Base-by-base conservation (phyloP, 2,888 invertebrate species). In the Chromoteleia sp. region DNA sequence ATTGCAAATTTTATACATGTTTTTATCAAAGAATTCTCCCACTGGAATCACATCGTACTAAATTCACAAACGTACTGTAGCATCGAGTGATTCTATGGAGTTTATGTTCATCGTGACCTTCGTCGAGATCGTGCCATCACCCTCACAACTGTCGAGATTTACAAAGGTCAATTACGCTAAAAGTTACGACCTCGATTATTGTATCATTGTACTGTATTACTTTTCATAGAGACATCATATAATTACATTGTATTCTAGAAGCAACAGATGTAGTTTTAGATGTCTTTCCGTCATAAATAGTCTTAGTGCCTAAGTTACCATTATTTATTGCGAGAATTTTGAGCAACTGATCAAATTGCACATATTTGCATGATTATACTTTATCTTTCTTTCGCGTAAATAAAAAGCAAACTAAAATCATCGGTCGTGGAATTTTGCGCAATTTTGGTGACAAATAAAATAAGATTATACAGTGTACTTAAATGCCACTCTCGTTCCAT, bases 41-140 rank as follows among this genome's bases (percentile, higher is more conserved):
- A 10, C 36, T 36, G 36, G n/a, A n/a, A 36, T 2, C n/a, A 36
- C n/a, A 8, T 36, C 8, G 10, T n/a, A 36, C n/a, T 36, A 36
- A 41, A 4, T 41, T 41, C 5, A 14, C 39, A 41, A 41, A 41
- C 17, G 8, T 19, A 17, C 17, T 43, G 4, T 39, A 21, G 39
- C 36, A 50, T 59, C 58, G 15, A 50, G 15, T 21, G 50, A 50
- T 52, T 36, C 41, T 36, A 39, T 21, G 2, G 41, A 36, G 56
- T 48, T 75, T 63, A 54, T 43, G 63, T 36, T 36, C 56, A 30
- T 74, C 74, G 36, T 74, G 67, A 75, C 75, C 75, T 75, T 75
- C 75, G 39, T 36, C 25, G 67, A 48, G 75, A 74, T 74, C 54
- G 43, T 65, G 56, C 33, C 65, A 45, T 56, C 59, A 56, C 50